Percentiles rank a stretch among this genome's conserved stretches.
Evolutionary conservation across 2,113 vertebrate genomes (phyloP).

Genomic region (Sporophila hypoxantha): DNA sequence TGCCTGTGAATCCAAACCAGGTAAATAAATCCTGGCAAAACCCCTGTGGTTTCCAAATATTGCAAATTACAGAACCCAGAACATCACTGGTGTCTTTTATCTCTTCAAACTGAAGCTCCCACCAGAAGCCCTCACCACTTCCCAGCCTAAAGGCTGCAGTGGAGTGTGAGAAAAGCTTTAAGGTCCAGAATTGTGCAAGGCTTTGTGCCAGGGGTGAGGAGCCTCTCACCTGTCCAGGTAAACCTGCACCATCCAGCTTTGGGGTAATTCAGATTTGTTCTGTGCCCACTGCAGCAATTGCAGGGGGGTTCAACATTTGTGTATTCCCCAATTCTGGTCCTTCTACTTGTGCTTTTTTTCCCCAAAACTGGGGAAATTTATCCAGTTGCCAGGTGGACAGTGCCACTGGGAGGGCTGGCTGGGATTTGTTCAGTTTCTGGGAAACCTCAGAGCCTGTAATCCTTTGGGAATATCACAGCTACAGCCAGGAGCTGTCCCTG

Average conservation of each 20-base stretch:
- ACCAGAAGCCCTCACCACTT: fast-evolving
- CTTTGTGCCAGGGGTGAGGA: background rate
- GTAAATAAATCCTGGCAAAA: background rate
- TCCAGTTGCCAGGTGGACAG: too few relatives aligned
- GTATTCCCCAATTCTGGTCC: fast-evolving
- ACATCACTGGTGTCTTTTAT: fast-evolving
- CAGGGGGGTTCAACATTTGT: fast-evolving
- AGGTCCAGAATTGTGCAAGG: background rate
- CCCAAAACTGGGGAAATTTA: background rate
- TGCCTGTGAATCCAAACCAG: background rate
- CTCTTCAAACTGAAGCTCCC: background rate
- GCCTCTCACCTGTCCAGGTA: background rate
- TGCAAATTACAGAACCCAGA: background rate
- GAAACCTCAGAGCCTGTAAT: fast-evolving
- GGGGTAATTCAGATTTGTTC: background rate
- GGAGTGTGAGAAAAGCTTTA: background rate
- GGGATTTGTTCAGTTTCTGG: fast-evolving
- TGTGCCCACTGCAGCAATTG: background rate
- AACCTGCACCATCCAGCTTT: background rate
- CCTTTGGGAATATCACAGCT: too few relatives aligned
- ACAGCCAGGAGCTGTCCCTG: background rate
- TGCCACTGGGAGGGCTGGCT: background rate
- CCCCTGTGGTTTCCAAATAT: background rate
- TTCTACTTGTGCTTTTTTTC: background rate
- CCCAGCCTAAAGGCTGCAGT: fast-evolving